Percentiles rank a stretch among this genome's conserved stretches.
phyloP scores from a whole-genome alignment of 2,113 vertebrate genomes.

The Centropristis striata region DNA sequence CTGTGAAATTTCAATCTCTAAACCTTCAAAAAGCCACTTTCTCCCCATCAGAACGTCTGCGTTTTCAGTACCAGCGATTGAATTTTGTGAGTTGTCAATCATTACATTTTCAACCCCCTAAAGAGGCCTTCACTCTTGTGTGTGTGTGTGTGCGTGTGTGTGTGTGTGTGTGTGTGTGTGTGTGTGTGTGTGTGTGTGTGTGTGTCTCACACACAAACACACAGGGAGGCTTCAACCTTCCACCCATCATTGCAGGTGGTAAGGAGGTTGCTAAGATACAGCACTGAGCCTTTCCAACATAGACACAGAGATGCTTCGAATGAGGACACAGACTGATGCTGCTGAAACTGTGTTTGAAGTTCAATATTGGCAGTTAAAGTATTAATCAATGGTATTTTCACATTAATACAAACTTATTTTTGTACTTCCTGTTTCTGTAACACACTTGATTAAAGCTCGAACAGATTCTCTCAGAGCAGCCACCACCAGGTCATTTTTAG shows the following conservation, averaged over 20 bases:
- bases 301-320: slow-evolving; percentile 12
- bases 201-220: slow-evolving; percentile 35
- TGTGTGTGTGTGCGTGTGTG: too few relatives aligned
- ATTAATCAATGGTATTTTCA: not conserved
- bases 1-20: not conserved
- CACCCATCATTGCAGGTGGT: slow-evolving; percentile 42
- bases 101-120: not conserved
- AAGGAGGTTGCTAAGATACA: slow-evolving; percentile 76
- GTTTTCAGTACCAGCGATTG: not conserved
- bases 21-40: not conserved
- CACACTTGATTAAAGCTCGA: not conserved
- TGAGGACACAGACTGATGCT: slow-evolving; percentile 17
- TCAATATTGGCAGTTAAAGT: not conserved
- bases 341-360: slow-evolving; percentile 25
- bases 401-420: not conserved
- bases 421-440: not conserved
- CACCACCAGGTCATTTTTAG: not conserved
- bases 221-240: slow-evolving; percentile 31
- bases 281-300: slow-evolving; percentile 29
- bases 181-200: too few relatives aligned
- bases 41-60: not conserved
- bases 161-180: too few relatives aligned
- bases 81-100: slow-evolving; percentile 15
- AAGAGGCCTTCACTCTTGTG: slow-evolving; percentile 3
- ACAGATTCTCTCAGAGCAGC: not conserved